Base-by-base conservation (phyloP, 2,113 vertebrate genomes). In the Urocolius indicus region DNA sequence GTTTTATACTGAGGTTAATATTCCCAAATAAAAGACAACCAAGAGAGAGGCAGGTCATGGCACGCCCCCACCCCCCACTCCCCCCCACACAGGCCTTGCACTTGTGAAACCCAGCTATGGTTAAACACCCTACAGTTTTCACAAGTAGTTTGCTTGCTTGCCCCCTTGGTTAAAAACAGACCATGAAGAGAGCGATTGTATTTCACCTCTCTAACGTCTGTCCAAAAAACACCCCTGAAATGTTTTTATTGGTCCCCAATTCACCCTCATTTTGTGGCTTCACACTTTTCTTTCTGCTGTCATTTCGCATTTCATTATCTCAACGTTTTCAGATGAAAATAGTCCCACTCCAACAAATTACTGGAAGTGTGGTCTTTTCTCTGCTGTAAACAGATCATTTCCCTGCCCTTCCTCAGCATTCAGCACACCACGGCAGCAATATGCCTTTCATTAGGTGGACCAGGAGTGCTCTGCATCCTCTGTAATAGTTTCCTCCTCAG, bases 221-320 rank as follows among this genome's bases (percentile, higher is more conserved):
- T 10, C 69, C 82, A 30, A 63, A 30, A 63, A 75, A 6, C 51
- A 21, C 11, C 23, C 20, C 41, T 3, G 26, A 41, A 87, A 69
- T 8, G 41, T 18, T 92, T 95, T 94, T 48, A 65, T 89, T 34
- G 45, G 32, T 94, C 45, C 34, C 41, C 67, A 34, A 36, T 48
- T 82, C 62, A 17, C 73, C 77, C 23, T 71, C 48, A 51, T 92
- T 77, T 77, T 71, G 46, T 67, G 13, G 49, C 32, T 71, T 94
- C 71, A 54, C 51, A 32, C 71, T 89, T 87, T 48, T 41, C 62
- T 87, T 89, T 77, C 78, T 20, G 57, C 45, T 83, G 43, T 49
- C 79, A 65, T 93, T 95, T 95, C 75, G 52, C 80, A 78, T 82
- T 95, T 86, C 30, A 46, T 91, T 93, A 73, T 90, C 86, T 77